Conservation (phyloP, 2,797 vertebrate species). For the Acipenser transmontanus region DNA sequence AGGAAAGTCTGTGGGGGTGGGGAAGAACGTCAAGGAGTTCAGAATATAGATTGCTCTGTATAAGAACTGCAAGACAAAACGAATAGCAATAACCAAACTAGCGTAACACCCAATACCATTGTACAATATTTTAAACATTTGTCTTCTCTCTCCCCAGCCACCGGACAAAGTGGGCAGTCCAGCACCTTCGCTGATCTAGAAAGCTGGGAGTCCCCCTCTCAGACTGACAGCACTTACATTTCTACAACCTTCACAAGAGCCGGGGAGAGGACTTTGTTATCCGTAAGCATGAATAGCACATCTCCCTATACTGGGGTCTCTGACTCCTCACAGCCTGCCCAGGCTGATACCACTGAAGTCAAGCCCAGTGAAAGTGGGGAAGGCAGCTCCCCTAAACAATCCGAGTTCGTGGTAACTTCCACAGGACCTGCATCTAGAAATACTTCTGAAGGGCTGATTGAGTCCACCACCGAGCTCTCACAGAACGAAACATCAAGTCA, state of each 20-base stretch:
- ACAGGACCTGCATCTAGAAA: not conserved
- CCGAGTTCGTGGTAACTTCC: not conserved
- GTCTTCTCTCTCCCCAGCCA: slow-evolving; percentile 32
- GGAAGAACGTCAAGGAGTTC: no score
- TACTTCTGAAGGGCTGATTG: not conserved
- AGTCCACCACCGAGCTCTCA: slow-evolving; percentile 28
- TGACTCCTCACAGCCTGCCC: not conserved
- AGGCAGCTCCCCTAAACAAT: not conserved
- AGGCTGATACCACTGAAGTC: slow-evolving; percentile 30
- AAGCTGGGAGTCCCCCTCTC: slow-evolving; percentile 39
- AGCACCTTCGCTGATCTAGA: slow-evolving; percentile 27
- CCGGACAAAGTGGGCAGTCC: slow-evolving; percentile 32
- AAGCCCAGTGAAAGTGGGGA: not conserved
- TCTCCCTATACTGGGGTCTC: slow-evolving; percentile 47
- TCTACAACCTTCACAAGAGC: slow-evolving; percentile 69
- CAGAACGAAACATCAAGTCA: slow-evolving; percentile 25
- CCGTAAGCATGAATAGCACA: slow-evolving; percentile 53
- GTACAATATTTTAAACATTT: no score
- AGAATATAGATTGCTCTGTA: no score
- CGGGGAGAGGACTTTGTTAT: slow-evolving; percentile 75
- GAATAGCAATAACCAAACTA: no score
- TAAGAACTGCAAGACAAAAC: no score
- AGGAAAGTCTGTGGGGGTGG: no score
- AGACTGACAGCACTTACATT: slow-evolving; percentile 59
- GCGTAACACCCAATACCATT: no score